phyloP scores from a whole-genome alignment of 2,797 vertebrate species.

The Emys orbicularis region DNA sequence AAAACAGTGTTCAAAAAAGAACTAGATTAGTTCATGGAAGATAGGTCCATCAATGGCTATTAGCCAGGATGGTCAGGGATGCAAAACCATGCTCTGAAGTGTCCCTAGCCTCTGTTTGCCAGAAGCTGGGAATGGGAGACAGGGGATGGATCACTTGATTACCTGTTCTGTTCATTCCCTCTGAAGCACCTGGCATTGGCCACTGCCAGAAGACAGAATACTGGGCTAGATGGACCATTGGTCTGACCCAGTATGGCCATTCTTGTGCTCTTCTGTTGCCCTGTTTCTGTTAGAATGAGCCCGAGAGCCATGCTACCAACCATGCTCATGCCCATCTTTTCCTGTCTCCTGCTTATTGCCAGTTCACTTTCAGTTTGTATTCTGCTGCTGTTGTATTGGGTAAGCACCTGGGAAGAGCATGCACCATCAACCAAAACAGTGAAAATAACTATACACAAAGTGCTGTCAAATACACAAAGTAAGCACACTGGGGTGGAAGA shows the following conservation, averaged over 20 bases:
- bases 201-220: no score
- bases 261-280: not conserved
- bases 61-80: no score
- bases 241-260: not conserved
- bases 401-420: not conserved
- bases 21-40: no score
- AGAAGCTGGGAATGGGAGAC: no score
- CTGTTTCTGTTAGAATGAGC: not conserved
- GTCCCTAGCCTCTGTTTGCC: no score
- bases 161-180: no score
- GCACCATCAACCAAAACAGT: not conserved
- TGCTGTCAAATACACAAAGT: not conserved
- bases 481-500: not conserved
- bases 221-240: not conserved
- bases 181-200: no score
- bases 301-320: not conserved
- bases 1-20: no score
- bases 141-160: no score
- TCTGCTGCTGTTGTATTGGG: not conserved
- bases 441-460: not conserved
- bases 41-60: no score
- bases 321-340: not conserved
- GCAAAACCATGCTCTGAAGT: no score
- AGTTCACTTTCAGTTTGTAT: not conserved
- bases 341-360: not conserved